phyloP scores from a whole-genome alignment of 2,113 vertebrate genomes.

The Periophthalmodon schlosseri region DNA sequence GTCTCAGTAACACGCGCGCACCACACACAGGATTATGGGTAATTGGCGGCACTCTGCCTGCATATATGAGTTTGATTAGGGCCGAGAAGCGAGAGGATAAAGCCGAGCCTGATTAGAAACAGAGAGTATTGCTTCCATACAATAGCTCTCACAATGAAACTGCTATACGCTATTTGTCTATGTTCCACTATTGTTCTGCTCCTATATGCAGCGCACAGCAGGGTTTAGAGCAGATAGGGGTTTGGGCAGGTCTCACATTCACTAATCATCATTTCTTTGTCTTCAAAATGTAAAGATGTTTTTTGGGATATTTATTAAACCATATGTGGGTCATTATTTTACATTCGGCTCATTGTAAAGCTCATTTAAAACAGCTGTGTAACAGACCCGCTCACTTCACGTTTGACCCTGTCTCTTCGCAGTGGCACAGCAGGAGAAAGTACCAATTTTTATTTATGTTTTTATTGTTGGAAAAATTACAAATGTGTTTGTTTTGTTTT shows the following conservation, averaged over 20 bases:
- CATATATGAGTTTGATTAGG: conserved; percentile 77
- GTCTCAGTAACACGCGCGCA: conserved; percentile 45
- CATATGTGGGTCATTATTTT: too few relatives aligned
- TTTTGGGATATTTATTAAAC: too few relatives aligned
- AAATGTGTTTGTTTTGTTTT: too few relatives aligned
- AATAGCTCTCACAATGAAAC: conserved; percentile 61
- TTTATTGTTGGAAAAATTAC: too few relatives aligned
- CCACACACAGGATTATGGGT: conserved; percentile 67
- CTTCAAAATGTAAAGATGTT: neutral
- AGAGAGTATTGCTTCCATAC: conserved; percentile 67
- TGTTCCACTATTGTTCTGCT: conserved; percentile 61
- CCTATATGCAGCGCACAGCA: conserved; percentile 15
- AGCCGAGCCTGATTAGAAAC: conserved; percentile 73
- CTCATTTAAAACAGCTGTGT: too few relatives aligned
- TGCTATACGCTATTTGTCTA: conserved; percentile 44
- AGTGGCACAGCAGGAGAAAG: too few relatives aligned
- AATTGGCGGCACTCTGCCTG: conserved; percentile 74
- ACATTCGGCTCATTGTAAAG: too few relatives aligned
- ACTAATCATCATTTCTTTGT: neutral
- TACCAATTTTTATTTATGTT: too few relatives aligned
- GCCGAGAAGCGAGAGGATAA: conserved; percentile 69
- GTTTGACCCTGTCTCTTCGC: too few relatives aligned
- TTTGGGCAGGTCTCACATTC: conserved; percentile 14
- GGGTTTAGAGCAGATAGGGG: conserved; percentile 17
- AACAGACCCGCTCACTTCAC: too few relatives aligned